Base-by-base conservation (phyloP, 2,113 vertebrate species). In the Cololabis saira region DNA sequence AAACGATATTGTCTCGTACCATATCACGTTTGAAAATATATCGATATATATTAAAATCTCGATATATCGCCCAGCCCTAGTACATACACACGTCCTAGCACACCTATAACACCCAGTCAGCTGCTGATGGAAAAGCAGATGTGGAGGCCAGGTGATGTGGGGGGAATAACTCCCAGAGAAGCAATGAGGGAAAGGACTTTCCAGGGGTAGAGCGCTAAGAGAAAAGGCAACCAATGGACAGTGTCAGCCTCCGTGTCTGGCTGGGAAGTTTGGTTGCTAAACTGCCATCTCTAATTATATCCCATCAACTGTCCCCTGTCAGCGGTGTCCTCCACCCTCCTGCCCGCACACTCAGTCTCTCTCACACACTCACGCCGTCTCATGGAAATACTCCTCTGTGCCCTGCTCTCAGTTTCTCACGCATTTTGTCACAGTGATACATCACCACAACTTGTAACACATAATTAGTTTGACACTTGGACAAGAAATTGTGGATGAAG, bases 281-380 rank as follows among this genome's bases (percentile, higher is more conserved):
- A 84, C 73, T 74, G 54, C 67, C 70, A 24, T 60, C 83, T 89
- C 83, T 92, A 93, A 91, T 91, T 92, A 92, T 92, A 92, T 88
- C 90, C 87, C 82, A 88, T 93, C 76, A 76, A 80, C 76, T 81
- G 89, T 87, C 86, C 82, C 40, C 80, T 82, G 85, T 85, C 87
- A 86, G 65, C 41, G 12, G 67, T 49, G 78, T 74, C 83, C 87
- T 90, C 74, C 73, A 51, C 81, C 85, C 85, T 78, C 44, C 58
- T 75, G 47, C 50, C 61, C 37, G 15, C 64, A 57, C 69, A 33
- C 71, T 37, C 59, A 27, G 47, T 30, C n/a, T 48, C 60, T 17
- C 76, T 41, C 84, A 49, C 59, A 49, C 67, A 55, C 58, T 54
- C 63, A 37, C 41, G 15, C 53, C 43, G n/a, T 52, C 68, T 76